Base-by-base conservation (phyloP, 2,888 invertebrate species). In the Camponotus fellah region DNA sequence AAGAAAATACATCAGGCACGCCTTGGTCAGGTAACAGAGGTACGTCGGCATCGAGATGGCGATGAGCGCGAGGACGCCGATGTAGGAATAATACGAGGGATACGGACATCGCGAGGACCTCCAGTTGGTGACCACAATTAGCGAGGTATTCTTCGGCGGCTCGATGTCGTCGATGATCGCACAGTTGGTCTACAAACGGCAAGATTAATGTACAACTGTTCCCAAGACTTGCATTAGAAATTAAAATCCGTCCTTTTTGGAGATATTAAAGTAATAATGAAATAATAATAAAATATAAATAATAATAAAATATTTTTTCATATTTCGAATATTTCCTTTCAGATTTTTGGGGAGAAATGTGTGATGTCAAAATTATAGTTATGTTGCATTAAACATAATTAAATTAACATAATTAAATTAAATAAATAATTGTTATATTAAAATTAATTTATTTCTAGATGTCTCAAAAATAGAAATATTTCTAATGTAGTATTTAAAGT, bases 51-150 rank as follows among this genome's bases (percentile, higher is more conserved):
- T 96, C 34, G 97, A 96, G 69, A 97, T 96, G 3, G 97, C 96
- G 84, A 97, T 96, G 84, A 97, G 94, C 83, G 97, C 96, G 84
- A 97, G 95, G 72, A 97, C 96, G 72, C 96, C 96, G 93, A 97
- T 97, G 94, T 97, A 96, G 88, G 97, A 96, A 94, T 97, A 96
- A 94, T 97, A 97, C 68, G 97, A 97, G 60, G 97, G 97, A 94
- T 97, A 97, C 56, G 96, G 95, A 92, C 97, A 97, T 43, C 95
- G 94, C 8, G 94, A 92, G 40, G 95, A 93, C 83, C 95, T 12
- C 92, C 46, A 46, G 46, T 12, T 14, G 14, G 26, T 26, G 26
- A 26, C 26, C 26, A 46, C 4, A 46, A 46, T 91, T 46, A 86
- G 85, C 17, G 93, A 93, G 69, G 93, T 92, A 86, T 94, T 94